These are phyloP conservation scores for Anagrus nilaparvatae DNA, from an alignment of 1,140 invertebrate species.

Conservation along the genomic window DNA sequence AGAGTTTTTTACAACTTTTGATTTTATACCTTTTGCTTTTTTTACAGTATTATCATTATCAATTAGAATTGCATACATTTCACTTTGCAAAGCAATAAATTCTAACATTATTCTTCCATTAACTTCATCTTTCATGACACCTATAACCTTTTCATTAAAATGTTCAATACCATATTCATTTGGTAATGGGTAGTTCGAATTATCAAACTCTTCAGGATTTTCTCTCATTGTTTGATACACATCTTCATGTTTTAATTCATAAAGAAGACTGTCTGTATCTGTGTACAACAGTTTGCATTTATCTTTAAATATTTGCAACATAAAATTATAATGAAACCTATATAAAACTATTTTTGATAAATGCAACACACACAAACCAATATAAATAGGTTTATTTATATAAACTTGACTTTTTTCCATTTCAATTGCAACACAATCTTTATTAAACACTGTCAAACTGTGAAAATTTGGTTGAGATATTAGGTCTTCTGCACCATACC, in stretches of 20 bases:
- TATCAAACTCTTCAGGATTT: too few relatives aligned
- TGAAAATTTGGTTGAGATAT: neutral
- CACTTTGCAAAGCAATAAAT: too few relatives aligned
- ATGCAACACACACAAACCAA: conserved; percentile 17
- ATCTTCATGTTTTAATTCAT: neutral
- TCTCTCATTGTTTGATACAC: neutral
- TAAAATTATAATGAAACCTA: conserved; percentile 1
- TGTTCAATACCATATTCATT: too few relatives aligned
- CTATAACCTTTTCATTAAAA: too few relatives aligned
- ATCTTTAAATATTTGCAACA: neutral
- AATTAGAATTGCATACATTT: too few relatives aligned
- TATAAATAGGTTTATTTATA: conserved; percentile 21
- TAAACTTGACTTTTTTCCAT: conserved; percentile 13
- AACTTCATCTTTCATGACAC: too few relatives aligned
- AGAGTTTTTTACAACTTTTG: neutral
- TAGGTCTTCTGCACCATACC: neutral
- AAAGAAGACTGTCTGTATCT: neutral
- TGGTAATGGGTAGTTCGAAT: too few relatives aligned
- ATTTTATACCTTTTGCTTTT: conserved; percentile 1
- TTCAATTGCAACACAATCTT: conserved; percentile 9
- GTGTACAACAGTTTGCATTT: neutral
- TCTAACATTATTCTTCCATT: neutral
- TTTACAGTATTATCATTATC: conserved; percentile 18
- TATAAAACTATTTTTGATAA: conserved; percentile 13
- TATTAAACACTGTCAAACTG: neutral